A percentile compares a stretch with the other conserved stretches of the same genome.
Evolutionary conservation across 2,888 invertebrate species (phyloP).

Genomic region (Tricholauxania praeusta): DNA sequence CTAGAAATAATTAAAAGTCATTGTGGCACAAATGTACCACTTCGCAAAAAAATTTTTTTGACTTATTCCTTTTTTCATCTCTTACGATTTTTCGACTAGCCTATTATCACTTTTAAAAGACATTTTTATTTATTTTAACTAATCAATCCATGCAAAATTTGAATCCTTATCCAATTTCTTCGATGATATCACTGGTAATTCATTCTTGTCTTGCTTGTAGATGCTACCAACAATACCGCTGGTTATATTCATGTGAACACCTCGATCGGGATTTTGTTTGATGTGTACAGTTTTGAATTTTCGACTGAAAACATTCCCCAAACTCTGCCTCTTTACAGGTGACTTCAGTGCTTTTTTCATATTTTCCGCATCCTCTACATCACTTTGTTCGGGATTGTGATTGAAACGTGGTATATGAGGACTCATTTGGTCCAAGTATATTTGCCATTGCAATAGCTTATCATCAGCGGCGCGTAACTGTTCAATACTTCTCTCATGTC

Average conservation of each 20-base stretch:
- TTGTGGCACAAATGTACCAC: no score
- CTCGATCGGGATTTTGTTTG: slow-evolving; percentile 41
- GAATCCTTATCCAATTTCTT: slow-evolving; percentile 56
- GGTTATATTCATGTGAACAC: slow-evolving; percentile 45
- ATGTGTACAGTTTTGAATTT: slow-evolving; percentile 53
- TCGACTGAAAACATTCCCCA: slow-evolving; percentile 54
- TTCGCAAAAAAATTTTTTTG: no score
- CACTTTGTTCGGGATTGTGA: slow-evolving; percentile 34
- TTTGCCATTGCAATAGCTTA: slow-evolving; percentile 65
- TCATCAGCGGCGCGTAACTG: slow-evolving; percentile 64
- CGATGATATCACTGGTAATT: slow-evolving; percentile 52
- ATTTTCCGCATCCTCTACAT: slow-evolving; percentile 42
- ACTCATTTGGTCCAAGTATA: slow-evolving; percentile 60
- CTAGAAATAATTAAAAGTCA: no score
- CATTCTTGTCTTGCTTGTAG: slow-evolving; percentile 58
- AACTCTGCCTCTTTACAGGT: slow-evolving; percentile 41
- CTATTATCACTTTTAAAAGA: no score
- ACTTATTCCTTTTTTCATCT: no score
- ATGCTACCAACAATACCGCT: slow-evolving; percentile 44
- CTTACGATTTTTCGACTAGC: no score
- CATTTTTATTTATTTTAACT: slow-evolving; percentile 16
- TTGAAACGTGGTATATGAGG: slow-evolving; percentile 47
- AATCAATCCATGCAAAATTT: slow-evolving; percentile 64
- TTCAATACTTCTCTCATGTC: slow-evolving; percentile 66
- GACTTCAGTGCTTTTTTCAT: slow-evolving; percentile 48